Conservation (phyloP, 2,888 invertebrate genomes). For the Melanostoma scalare region DNA sequence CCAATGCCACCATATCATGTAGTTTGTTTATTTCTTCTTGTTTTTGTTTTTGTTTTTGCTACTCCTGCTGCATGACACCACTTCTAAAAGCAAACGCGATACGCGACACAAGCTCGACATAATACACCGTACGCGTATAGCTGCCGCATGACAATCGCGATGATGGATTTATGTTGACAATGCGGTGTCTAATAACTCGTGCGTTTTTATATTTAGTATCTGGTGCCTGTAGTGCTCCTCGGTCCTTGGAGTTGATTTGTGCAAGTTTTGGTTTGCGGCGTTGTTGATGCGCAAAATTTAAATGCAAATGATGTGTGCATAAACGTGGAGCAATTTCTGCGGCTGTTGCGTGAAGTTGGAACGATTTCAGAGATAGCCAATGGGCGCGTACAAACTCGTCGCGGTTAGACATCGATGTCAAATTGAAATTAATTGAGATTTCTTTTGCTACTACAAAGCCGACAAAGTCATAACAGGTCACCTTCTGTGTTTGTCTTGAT, state of each 20-base stretch:
- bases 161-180: slow-evolving; percentile 72
- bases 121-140: slow-evolving; percentile 10
- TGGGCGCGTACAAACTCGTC: slow-evolving; percentile 27
- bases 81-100: slow-evolving; percentile 26
- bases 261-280: not conserved
- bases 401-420: slow-evolving; percentile 63
- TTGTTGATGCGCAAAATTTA: slow-evolving; percentile 44
- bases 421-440: slow-evolving; percentile 66
- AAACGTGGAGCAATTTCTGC: slow-evolving; percentile 15
- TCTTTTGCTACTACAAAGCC: slow-evolving; percentile 22
- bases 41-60: not conserved
- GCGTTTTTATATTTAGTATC: slow-evolving; percentile 57
- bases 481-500: too few species aligned
- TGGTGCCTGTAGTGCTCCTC: slow-evolving; percentile 7
- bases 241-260: not conserved
- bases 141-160: slow-evolving; percentile 34
- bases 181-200: slow-evolving; percentile 69
- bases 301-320: slow-evolving; percentile 64
- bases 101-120: slow-evolving; percentile 41
- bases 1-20: slow-evolving; percentile 16
- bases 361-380: slow-evolving; percentile 16
- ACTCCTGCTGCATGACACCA: slow-evolving; percentile 1
- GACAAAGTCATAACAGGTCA: slow-evolving; percentile 3
- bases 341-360: slow-evolving; percentile 41
- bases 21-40: slow-evolving; percentile 13